Evolutionary conservation across 2,888 invertebrate genomes (phyloP).

Genomic region (Heteromurus nitidus): DNA sequence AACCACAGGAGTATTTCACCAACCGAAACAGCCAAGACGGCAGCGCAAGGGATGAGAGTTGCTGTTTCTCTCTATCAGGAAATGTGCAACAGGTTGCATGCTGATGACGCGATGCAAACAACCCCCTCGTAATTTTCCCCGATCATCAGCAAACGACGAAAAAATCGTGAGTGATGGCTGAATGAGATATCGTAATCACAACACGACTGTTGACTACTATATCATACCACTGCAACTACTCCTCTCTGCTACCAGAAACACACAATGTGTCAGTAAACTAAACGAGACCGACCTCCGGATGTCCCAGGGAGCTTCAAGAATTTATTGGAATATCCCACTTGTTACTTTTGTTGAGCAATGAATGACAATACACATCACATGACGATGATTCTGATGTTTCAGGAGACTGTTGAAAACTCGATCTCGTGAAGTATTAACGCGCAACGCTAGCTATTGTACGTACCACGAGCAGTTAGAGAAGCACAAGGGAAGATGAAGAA

Average conservation of each 20-base stretch:
- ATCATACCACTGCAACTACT: no score
- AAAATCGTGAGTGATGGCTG: slow-evolving; percentile 16
- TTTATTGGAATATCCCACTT: slow-evolving; percentile 6
- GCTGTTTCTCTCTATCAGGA: background rate
- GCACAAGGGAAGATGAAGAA: background rate
- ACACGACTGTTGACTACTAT: slow-evolving; percentile 1
- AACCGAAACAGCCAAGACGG: no score
- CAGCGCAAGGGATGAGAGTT: no score
- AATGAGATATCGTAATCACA: slow-evolving; percentile 20
- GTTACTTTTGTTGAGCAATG: background rate
- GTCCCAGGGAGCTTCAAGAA: slow-evolving; percentile 53
- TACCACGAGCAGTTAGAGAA: background rate
- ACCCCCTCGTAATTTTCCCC: slow-evolving; percentile 3
- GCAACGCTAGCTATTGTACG: background rate
- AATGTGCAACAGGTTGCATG: slow-evolving; percentile 8
- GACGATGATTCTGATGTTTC: slow-evolving; percentile 40
- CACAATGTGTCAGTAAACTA: background rate
- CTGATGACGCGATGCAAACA: background rate
- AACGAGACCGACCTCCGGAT: slow-evolving; percentile 9
- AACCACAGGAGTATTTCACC: background rate
- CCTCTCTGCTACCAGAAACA: background rate
- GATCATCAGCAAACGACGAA: background rate
- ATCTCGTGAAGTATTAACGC: background rate
- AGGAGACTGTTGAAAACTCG: slow-evolving; percentile 46
- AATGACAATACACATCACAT: no score